Evolutionary conservation across 2,888 invertebrate genomes (phyloP), one percentile per base, ranked within the genome.

Genomic region (Atherix ibis): DNA sequence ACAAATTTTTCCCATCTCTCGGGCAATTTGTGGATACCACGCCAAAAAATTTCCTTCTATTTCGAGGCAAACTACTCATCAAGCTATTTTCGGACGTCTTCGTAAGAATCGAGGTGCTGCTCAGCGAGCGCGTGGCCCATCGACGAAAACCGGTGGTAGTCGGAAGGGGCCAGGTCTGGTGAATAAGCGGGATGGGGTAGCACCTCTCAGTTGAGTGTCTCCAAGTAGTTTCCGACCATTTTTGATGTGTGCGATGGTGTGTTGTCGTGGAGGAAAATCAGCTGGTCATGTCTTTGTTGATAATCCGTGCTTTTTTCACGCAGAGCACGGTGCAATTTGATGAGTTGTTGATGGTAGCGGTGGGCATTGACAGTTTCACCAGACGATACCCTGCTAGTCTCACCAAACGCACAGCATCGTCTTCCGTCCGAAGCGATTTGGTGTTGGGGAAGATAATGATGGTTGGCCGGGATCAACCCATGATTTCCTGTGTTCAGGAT

Each of bases 11-110:
- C 28, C 34, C 34, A 34, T 34, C 34, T 27, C 27, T 27, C 27
- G 10, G 34, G 34, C 18, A 32, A 34, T 34, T 27, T 34, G 18
- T 34, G 34, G 13, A 34, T 34, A 13, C 34, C 34, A 9, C 27
- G 13, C 27, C 34, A 34, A 34, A 34, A 34, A 34, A 27, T 27
- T 4, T 15, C 16, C 18, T 34, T 12, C 8, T 32, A 17, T 12
- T 34, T 34, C 13, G 34, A 27, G 32, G 14, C 32, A 4, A 32
- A 24, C 4, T 4, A 32, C 6, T 14, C 4, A 32, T 32, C 33
- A 5, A 26, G 26, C 33, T 15, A 33, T 10, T 33, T 33, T 33
- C 18, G 16, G 26, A 33, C 8, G 6, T 14, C 22, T 22, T 10
- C 22, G 10, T 9, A 4, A 24, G 10, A 24, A 32, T 12, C 12